Conservation (phyloP, 2,113 vertebrate genomes). For the Empidonax traillii region DNA sequence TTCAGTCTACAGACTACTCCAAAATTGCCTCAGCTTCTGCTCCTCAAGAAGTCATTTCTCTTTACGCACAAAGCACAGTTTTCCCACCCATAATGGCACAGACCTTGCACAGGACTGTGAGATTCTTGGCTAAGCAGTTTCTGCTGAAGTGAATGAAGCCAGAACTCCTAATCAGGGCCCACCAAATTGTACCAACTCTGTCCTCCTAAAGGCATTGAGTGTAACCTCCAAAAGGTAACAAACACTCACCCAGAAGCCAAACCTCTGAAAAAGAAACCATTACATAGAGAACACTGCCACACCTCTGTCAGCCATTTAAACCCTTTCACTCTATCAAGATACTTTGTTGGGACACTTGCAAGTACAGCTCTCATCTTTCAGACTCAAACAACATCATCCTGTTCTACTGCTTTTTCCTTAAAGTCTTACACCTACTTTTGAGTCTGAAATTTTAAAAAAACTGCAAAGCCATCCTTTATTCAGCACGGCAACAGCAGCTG, state of each 20-base stretch:
- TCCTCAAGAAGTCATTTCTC: not conserved
- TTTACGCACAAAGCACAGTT: not conserved
- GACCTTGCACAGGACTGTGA: not conserved
- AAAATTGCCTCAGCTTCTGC: not conserved
- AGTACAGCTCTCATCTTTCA: not conserved
- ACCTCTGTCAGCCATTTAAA: not conserved
- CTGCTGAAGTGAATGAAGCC: not conserved
- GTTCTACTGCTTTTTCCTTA: not conserved
- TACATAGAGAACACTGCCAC: accelerated
- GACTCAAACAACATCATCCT: not conserved
- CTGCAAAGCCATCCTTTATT: not conserved
- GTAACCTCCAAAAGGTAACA: not conserved
- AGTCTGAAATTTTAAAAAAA: not conserved
- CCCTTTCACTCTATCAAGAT: not conserved
- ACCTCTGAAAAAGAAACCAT: not conserved
- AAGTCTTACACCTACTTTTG: not conserved
- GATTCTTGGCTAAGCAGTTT: not conserved
- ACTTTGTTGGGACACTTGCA: not conserved
- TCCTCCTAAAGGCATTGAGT: not conserved
- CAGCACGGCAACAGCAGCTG: not conserved
- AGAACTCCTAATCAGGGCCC: not conserved
- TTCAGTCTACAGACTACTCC: not conserved
- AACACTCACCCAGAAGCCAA: not conserved
- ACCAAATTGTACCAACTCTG: not conserved
- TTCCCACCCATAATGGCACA: not conserved